Evolutionary conservation across 2,797 vertebrate genomes (phyloP).

Genomic region (Lithobates pipiens): DNA sequence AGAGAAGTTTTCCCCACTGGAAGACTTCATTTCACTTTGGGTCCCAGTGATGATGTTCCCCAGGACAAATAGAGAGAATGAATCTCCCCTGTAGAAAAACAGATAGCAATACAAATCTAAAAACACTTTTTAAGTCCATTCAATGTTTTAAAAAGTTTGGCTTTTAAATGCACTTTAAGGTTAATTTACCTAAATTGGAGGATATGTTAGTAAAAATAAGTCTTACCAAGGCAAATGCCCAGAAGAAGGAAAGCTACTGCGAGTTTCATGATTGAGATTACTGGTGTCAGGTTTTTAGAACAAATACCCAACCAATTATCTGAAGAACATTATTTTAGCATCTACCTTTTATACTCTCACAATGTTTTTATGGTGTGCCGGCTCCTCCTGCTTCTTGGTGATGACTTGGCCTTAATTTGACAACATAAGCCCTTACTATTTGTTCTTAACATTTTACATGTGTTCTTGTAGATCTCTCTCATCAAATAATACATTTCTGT

Average conservation of each 20-base stretch:
- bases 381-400: constrained; percentile 8
- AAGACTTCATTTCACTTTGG: too few relatives aligned
- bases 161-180: too few relatives aligned
- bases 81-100: too few relatives aligned
- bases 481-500: neutral
- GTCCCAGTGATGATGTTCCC: too few relatives aligned
- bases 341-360: neutral
- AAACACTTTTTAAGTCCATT: too few relatives aligned
- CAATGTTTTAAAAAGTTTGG: too few relatives aligned
- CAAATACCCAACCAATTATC: constrained; percentile 44
- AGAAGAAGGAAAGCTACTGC: constrained; percentile 29
- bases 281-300: constrained; percentile 9
- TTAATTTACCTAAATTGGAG: too few relatives aligned
- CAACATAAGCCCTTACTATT: constrained; percentile 4
- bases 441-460: neutral
- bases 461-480: constrained; percentile 10
- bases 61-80: too few relatives aligned
- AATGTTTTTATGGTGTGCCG: neutral
- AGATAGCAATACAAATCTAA: too few relatives aligned
- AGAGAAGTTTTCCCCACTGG: too few relatives aligned
- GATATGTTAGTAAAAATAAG: neutral
- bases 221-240: constrained; percentile 44
- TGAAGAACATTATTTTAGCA: neutral
- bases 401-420: neutral
- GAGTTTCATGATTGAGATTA: constrained; percentile 45